Conservation (phyloP, 2,888 invertebrate species). For the Rhopalosiphum nymphaeae region DNA sequence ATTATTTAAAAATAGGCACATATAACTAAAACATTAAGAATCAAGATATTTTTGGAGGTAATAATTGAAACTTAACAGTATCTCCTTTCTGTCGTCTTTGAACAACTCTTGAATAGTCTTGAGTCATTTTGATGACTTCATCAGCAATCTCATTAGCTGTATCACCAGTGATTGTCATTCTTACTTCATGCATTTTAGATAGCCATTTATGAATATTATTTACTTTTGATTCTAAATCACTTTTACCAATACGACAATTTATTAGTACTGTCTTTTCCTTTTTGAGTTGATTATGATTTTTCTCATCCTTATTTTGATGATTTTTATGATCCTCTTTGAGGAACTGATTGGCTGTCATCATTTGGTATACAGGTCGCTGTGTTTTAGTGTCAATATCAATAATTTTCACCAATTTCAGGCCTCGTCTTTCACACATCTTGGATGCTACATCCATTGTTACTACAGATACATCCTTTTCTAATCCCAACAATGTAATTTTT, state of each 20-base stretch:
- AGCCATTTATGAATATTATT: constrained; percentile 79
- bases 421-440: constrained; percentile 78
- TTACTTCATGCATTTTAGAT: constrained; percentile 77
- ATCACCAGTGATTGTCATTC: constrained; percentile 74
- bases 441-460: constrained; percentile 79
- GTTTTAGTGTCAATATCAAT: constrained; percentile 79
- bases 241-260: constrained; percentile 76
- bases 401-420: constrained; percentile 79
- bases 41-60: constrained; percentile 72
- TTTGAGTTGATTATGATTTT: constrained; percentile 71
- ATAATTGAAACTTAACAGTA: constrained; percentile 76
- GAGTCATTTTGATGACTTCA: constrained; percentile 69
- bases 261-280: constrained; percentile 78
- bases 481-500: constrained; percentile 76
- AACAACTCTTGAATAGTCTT: constrained; percentile 73
- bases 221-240: constrained; percentile 77
- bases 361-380: constrained; percentile 77
- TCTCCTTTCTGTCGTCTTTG: constrained; percentile 77
- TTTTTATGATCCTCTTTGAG: constrained; percentile 74
- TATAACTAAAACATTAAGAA: not conserved
- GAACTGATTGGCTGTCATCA: constrained; percentile 79
- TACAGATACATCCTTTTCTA: constrained; percentile 75
- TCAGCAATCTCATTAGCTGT: constrained; percentile 67
- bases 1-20: not conserved
- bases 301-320: constrained; percentile 71